Conservation (phyloP, 2,113 vertebrate species). For the Heterochromis multidens region DNA sequence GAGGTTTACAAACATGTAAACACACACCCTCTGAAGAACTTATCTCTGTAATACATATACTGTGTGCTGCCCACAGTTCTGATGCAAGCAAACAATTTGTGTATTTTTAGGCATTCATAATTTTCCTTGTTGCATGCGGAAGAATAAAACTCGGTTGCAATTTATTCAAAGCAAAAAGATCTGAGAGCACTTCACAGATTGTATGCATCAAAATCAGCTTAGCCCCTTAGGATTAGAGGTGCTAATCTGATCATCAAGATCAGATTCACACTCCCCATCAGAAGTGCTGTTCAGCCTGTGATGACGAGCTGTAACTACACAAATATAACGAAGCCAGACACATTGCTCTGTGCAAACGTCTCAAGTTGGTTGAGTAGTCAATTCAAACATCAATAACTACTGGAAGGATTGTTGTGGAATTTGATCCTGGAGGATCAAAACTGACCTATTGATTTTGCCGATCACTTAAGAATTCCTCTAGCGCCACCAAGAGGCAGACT, state of each 20-base stretch:
- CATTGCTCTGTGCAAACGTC: not conserved
- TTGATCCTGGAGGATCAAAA: not conserved
- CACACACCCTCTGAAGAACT: slow-evolving; percentile 31
- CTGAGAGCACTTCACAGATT: not conserved
- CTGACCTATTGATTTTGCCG: not conserved
- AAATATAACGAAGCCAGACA: not conserved
- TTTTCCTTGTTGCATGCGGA: not conserved
- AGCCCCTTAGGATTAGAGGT: not conserved
- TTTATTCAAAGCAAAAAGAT: not conserved
- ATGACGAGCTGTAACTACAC: not conserved
- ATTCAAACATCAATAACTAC: not conserved
- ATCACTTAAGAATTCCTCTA: not conserved
- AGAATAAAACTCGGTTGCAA: not conserved
- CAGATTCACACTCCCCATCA: not conserved
- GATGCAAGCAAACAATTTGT: not conserved
- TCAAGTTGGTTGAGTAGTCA: not conserved
- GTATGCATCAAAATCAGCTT: not conserved
- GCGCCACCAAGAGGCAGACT: rapidly evolving
- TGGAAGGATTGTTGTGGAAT: not conserved
- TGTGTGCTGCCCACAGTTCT: not conserved
- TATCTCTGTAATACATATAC: not conserved
- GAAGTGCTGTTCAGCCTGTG: not conserved
- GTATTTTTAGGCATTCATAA: not conserved
- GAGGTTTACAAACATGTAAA: slow-evolving; percentile 35
- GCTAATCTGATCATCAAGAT: not conserved